Evolutionary conservation across 2,888 invertebrate species (phyloP).

Genomic region (Sthenelais limicola): DNA sequence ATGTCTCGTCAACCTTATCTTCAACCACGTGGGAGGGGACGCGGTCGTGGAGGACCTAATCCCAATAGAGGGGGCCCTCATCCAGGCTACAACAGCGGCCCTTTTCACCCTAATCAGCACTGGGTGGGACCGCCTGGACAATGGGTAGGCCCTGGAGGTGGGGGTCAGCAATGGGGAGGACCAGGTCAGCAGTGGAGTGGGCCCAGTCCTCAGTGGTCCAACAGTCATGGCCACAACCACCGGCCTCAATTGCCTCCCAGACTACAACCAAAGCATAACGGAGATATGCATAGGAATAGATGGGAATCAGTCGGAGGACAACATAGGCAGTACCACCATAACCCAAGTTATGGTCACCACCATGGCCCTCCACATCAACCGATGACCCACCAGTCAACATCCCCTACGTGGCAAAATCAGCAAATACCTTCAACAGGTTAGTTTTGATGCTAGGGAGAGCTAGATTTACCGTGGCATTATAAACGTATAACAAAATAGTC

Average conservation of each 20-base stretch:
- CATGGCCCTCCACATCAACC: slow-evolving; percentile 11
- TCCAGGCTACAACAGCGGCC: slow-evolving; percentile 22
- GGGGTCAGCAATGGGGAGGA: not conserved
- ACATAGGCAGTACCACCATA: slow-evolving; percentile 26
- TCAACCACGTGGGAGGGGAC: slow-evolving; percentile 36
- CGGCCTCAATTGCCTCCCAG: slow-evolving; percentile 19
- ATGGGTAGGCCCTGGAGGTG: slow-evolving; percentile 32
- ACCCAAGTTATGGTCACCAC: slow-evolving; percentile 5
- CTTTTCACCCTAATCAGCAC: slow-evolving; percentile 28
- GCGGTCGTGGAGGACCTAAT: slow-evolving; percentile 31
- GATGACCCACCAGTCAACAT: not conserved
- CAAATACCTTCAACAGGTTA: no score
- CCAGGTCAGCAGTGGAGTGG: slow-evolving; percentile 30
- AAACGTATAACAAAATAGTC: no score
- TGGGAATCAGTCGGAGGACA: slow-evolving; percentile 12
- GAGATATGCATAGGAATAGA: slow-evolving; percentile 17
- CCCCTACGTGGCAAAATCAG: no score
- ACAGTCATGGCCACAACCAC: slow-evolving; percentile 32
- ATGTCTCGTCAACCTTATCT: slow-evolving; percentile 39
- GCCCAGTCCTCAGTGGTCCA: slow-evolving; percentile 27
- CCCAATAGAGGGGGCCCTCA: slow-evolving; percentile 6
- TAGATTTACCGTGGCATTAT: no score
- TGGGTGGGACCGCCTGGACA: slow-evolving; percentile 22
- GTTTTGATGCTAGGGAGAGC: no score
- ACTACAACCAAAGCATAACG: slow-evolving; percentile 23